These are phyloP conservation scores for Aldabrachelys gigantea DNA, from an alignment of 2,113 vertebrate species.

Conservation along the genomic window DNA sequence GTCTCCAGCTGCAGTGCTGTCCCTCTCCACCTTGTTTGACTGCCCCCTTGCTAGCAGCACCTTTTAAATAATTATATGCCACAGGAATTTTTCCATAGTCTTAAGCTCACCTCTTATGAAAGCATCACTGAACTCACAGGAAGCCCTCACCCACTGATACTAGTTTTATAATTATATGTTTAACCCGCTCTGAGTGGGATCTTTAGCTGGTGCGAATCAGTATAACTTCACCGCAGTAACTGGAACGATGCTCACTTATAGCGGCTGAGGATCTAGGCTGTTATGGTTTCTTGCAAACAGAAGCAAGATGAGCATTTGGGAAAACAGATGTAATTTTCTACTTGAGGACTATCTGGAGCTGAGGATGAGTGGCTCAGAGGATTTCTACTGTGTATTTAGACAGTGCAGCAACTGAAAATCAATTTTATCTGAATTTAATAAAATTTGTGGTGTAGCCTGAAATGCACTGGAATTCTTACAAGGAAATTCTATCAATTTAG, in stretches of 20 bases:
- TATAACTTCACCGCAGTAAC: not conserved
- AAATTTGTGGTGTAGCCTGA: constrained; percentile 50
- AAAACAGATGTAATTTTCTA: constrained; percentile 45
- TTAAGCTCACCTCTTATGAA: not conserved
- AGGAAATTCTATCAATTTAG: not conserved
- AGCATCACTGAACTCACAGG: not conserved
- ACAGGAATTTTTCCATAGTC: not conserved
- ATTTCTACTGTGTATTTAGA: not conserved
- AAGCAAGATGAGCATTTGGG: not conserved
- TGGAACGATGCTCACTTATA: not conserved
- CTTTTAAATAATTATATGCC: too few relatives aligned
- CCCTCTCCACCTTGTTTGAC: not conserved
- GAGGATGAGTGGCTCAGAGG: not conserved
- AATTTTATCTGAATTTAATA: constrained; percentile 62
- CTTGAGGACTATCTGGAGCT: constrained; percentile 33
- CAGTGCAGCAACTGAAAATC: constrained; percentile 16
- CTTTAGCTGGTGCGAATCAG: not conserved
- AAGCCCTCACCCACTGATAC: not conserved
- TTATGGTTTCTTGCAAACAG: not conserved
- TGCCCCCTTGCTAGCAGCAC: too few relatives aligned
- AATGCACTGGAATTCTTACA: not conserved
- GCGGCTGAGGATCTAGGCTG: not conserved
- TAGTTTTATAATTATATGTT: not conserved
- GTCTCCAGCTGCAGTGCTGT: not conserved
- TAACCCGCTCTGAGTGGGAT: not conserved